Evolutionary conservation across 37 sponge, comb jelly and placozoan species (phyloP), one percentile per base, ranked within the genome.

Genomic region (Corticium candelabrum): DNA sequence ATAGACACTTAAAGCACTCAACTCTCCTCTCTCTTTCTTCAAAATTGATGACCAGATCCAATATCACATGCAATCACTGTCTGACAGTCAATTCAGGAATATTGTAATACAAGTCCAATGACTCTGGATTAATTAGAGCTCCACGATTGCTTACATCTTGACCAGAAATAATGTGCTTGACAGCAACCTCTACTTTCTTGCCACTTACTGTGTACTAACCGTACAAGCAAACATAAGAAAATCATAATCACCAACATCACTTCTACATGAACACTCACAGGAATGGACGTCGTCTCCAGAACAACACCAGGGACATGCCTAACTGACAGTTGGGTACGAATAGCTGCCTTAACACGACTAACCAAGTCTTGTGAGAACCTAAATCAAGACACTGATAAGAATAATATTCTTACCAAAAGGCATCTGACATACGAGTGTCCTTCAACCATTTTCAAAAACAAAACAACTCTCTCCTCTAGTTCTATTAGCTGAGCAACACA

Each of bases 181-280:
- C 92, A 15, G 99, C 99, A 37, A 97, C 94, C 74, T 97, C 99
- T 33, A 97, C 99, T 67, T 96, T 96, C 93, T 96, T 96, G 21
- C 87, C 84, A 68, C 88, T 96, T 74, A 87, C 90, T 29, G 97
- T 96, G 81, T 96, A 96, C 90, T 92, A 71, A 70, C 33, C 5
- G 73, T n/a, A n/a, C n/a, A n/a, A n/a, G 36, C 5, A 4, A 70
- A 15, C 7, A 70, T 32, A 34, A 7, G 73, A 32, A 70, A 30
- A 70, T n/a, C n/a, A n/a, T n/a, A 70, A 70, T 29, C 31, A 70
- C 5, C 31, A 29, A 70, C 31, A 34, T 7, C 4, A 70, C 5
- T 15, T 29, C 4, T 32, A 34, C 4, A 29, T 4, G n/a, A 2
- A 1, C 68, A 75, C 90, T 86, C 41, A 93, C 94, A 3, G 99